Conservation (phyloP, 1,140 invertebrate genomes). For the Musca domestica region DNA sequence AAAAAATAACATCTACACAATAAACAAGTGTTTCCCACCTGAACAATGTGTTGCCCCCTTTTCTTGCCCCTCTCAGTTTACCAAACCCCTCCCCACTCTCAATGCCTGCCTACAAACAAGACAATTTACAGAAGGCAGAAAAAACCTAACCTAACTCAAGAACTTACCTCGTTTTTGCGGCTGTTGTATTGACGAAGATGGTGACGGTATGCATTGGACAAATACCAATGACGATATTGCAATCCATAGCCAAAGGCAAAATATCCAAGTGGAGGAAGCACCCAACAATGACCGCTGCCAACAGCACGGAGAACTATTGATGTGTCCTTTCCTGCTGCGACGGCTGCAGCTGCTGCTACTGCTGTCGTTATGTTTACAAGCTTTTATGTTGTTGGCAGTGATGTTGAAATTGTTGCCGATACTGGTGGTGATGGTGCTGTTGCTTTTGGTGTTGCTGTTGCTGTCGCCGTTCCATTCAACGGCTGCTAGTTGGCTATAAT, state of each 20-base stretch:
- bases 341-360: neutral
- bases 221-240: conserved; percentile 36
- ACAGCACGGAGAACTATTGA: neutral
- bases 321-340: conserved; percentile 23
- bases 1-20: too few relatives aligned
- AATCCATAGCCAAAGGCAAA: conserved; percentile 30
- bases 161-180: conserved; percentile 50
- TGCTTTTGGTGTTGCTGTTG: conserved; percentile 6
- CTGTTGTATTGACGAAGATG: conserved; percentile 41
- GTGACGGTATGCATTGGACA: conserved; percentile 41
- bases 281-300: neutral
- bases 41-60: too few relatives aligned
- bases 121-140: too few relatives aligned
- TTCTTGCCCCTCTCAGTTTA: too few relatives aligned
- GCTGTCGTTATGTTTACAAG: neutral
- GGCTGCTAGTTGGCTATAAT: conserved; percentile 13
- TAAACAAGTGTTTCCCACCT: too few relatives aligned
- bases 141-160: neutral
- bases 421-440: neutral
- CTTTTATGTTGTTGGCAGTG: conserved; percentile 4
- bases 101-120: too few relatives aligned
- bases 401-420: conserved; percentile 11
- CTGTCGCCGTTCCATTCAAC: conserved; percentile 14
- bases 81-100: too few relatives aligned
- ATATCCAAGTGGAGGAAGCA: conserved; percentile 24